phyloP scores from a whole-genome alignment of 2,797 vertebrate genomes.

The Tokudaia tokunoshimensis region DNA sequence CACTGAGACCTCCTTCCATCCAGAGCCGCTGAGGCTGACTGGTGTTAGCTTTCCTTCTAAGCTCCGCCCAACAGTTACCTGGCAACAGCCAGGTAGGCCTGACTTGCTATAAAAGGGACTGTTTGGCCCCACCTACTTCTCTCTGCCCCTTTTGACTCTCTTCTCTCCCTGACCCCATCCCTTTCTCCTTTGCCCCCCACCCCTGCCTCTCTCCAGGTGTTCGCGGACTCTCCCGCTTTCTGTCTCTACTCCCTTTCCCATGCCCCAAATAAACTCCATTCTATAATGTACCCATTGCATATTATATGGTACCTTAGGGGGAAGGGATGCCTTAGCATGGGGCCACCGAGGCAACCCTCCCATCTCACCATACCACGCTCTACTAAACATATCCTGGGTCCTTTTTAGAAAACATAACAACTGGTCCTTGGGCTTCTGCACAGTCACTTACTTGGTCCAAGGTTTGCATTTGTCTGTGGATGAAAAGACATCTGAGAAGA shows the following conservation, averaged over 20 bases:
- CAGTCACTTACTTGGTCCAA: conserved; percentile 95
- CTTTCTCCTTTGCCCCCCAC: too few relatives aligned
- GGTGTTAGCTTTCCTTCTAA: neutral
- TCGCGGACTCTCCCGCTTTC: neutral
- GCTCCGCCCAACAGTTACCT: neutral
- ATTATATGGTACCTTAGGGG: neutral
- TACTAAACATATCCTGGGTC: neutral
- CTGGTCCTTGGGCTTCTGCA: neutral
- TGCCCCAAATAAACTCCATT: neutral
- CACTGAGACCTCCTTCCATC: neutral
- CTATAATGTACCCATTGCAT: neutral
- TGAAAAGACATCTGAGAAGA: conserved; percentile 91
- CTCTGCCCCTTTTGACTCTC: too few relatives aligned
- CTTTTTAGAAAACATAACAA: neutral
- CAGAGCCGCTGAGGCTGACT: neutral
- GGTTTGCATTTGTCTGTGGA: conserved; percentile 90
- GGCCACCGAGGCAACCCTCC: too few relatives aligned
- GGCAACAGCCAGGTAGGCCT: neutral
- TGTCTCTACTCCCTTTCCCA: neutral
- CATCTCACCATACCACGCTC: neutral
- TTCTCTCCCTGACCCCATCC: too few relatives aligned
- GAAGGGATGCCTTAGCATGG: neutral
- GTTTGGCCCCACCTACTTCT: neutral
- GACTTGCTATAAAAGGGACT: neutral
- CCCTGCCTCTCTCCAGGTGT: rapidly evolving